Percentiles rank a stretch among this genome's conserved stretches.
phyloP scores from a whole-genome alignment of 2,888 invertebrate genomes.

The Boloria euphrosyne region DNA sequence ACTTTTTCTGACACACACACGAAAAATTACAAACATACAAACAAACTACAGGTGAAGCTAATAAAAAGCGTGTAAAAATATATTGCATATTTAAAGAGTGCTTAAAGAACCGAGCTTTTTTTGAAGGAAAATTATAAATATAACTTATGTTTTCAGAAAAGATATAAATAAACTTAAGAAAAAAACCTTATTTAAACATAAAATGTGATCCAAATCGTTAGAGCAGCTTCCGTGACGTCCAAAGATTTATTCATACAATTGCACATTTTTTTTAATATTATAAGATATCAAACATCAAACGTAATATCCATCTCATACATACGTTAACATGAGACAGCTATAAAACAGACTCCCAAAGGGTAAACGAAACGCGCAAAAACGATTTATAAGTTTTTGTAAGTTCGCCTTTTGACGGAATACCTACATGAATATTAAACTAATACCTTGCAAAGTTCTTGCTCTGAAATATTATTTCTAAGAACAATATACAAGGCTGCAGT shows the following conservation, averaged over 20 bases:
- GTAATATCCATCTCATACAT: conserved; percentile 38
- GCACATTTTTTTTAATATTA: background rate
- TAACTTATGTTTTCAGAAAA: no score
- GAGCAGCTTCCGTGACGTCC: background rate
- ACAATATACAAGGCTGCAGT: conserved; percentile 7
- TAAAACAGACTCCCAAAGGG: conserved; percentile 51
- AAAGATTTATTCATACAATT: background rate
- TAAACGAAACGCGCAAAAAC: conserved; percentile 60
- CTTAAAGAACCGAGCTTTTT: no score
- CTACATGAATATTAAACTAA: conserved; percentile 39
- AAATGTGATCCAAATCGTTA: background rate
- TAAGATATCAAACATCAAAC: background rate
- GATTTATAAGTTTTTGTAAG: conserved; percentile 65
- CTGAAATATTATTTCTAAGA: conserved; percentile 18
- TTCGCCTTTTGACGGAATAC: conserved; percentile 49
- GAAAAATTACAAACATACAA: no score
- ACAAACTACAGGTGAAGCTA: no score
- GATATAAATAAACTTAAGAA: no score
- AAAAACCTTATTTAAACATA: no score
- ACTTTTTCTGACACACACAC: no score
- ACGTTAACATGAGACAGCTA: conserved; percentile 27
- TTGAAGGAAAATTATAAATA: no score
- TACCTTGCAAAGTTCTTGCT: conserved; percentile 6
- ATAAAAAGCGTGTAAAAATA: no score
- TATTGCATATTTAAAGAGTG: no score